Evolutionary conservation across 2,113 vertebrate species (phyloP).

Genomic region (Ciconia stormi): DNA sequence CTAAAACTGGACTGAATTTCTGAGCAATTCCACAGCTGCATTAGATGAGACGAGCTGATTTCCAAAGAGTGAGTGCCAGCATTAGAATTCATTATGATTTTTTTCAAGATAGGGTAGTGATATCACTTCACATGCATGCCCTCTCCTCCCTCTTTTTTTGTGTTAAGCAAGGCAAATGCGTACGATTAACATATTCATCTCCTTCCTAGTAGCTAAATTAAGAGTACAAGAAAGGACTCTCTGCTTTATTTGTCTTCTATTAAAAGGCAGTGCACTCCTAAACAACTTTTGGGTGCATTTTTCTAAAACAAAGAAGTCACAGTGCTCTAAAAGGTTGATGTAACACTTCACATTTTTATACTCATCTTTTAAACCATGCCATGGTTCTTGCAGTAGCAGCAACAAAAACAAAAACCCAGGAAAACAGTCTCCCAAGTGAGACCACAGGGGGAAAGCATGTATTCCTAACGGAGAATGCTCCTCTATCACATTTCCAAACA

Average conservation of each 20-base stretch:
- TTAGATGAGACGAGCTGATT: not conserved
- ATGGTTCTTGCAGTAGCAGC: not conserved
- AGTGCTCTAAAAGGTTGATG: not conserved
- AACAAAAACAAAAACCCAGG: not conserved
- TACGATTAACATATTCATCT: not conserved
- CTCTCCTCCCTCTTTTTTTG: not conserved
- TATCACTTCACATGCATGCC: not conserved
- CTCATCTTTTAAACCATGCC: constrained; percentile 29
- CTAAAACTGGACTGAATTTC: constrained; percentile 28
- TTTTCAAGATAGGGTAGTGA: not conserved
- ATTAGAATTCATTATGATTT: not conserved
- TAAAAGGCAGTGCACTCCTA: not conserved
- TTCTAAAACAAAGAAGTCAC: not conserved
- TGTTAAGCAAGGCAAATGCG: not conserved
- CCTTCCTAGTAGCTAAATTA: not conserved
- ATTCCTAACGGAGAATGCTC: constrained; percentile 31
- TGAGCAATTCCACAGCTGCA: not conserved
- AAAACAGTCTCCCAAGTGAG: not conserved
- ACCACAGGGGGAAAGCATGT: not conserved
- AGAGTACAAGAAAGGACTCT: not conserved
- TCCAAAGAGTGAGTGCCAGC: not conserved
- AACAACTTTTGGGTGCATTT: not conserved
- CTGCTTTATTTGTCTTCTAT: not conserved
- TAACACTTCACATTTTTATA: not conserved
- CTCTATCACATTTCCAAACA: constrained; percentile 43